Evolutionary conservation across 2,113 vertebrate species (phyloP).

Genomic region (Notechis scutatus): DNA sequence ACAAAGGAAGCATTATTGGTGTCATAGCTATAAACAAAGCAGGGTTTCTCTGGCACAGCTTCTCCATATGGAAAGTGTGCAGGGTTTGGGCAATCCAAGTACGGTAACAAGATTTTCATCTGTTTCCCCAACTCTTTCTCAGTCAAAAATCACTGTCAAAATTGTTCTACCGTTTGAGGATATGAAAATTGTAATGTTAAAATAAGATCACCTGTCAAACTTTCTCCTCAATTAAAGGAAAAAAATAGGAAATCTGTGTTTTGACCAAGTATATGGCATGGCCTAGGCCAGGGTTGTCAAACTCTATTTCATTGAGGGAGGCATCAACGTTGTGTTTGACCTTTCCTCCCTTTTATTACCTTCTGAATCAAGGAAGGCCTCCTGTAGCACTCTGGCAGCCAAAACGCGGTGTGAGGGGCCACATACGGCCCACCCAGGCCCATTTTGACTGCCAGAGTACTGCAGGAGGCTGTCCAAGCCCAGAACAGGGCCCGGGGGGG

Average conservation of each 20-base stretch:
- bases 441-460: too few relatives aligned
- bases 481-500: too few relatives aligned
- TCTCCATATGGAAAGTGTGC: not conserved
- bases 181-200: not conserved
- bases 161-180: not conserved
- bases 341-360: too few relatives aligned
- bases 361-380: too few relatives aligned
- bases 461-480: too few relatives aligned
- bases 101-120: not conserved
- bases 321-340: too few relatives aligned
- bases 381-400: too few relatives aligned
- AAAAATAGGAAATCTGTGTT: not conserved
- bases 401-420: too few relatives aligned
- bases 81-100: not conserved
- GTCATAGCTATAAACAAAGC: not conserved
- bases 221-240: not conserved
- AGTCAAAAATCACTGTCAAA: not conserved
- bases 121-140: not conserved
- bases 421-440: too few relatives aligned
- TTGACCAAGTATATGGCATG: not conserved
- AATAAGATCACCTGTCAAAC: not conserved
- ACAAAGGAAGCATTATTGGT: not conserved
- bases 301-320: too few relatives aligned
- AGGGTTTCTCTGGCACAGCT: not conserved
- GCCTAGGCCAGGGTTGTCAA: too few relatives aligned